phyloP scores from a whole-genome alignment of 2,113 vertebrate genomes.

The Macaca nemestrina region DNA sequence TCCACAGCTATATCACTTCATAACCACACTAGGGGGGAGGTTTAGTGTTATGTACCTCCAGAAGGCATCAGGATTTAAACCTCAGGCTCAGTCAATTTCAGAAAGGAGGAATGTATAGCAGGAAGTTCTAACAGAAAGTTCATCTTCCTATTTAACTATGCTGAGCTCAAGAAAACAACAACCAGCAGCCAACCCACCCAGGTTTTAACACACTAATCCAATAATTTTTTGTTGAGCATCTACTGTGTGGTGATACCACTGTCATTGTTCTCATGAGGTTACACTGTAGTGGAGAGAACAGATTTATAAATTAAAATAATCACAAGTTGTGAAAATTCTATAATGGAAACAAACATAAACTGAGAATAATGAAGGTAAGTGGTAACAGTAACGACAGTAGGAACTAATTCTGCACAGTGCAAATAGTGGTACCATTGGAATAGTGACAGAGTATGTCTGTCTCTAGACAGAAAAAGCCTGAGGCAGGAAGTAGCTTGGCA shows the following conservation, averaged over 20 bases:
- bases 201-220: neutral
- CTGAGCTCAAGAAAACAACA: neutral
- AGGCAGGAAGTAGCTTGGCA: neutral
- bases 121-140: neutral
- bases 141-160: slow-evolving; percentile 2
- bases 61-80: slow-evolving; percentile 33
- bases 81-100: neutral
- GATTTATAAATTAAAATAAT: neutral
- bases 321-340: neutral
- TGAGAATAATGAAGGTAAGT: neutral
- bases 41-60: neutral
- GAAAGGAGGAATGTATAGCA: slow-evolving; percentile 14
- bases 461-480: neutral
- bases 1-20: neutral
- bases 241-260: neutral
- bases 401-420: neutral
- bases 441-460: neutral
- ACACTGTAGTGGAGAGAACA: neutral
- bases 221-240: neutral
- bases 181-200: neutral
- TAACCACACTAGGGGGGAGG: neutral
- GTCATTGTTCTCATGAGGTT: neutral
- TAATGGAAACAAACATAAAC: neutral
- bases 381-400: fast-evolving
- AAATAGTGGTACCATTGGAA: neutral